A percentile compares a stretch with the other conserved stretches of the same genome.
Conservation (phyloP, 2,113 vertebrate species). For the Ahaetulla prasina region DNA sequence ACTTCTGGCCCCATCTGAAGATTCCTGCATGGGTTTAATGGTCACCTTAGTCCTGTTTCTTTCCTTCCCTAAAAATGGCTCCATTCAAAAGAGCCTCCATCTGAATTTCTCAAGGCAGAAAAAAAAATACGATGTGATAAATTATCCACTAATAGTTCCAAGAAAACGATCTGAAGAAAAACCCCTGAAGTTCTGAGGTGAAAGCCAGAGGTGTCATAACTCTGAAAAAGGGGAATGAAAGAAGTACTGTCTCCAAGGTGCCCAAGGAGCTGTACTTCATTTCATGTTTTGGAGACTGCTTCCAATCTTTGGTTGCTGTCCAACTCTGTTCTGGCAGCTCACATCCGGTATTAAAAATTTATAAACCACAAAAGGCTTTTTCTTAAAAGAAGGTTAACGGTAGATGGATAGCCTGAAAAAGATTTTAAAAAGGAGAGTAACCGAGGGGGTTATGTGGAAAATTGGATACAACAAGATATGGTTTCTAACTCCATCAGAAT, state of each 20-base stretch:
- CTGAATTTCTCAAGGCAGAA: constrained; percentile 58
- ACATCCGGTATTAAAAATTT: constrained; percentile 76
- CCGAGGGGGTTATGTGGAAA: constrained; percentile 73
- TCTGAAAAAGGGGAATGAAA: constrained; percentile 71
- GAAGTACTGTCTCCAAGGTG: constrained; percentile 74
- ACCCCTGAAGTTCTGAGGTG: constrained; percentile 68
- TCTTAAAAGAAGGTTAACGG: constrained; percentile 75
- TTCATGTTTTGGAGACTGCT: constrained; percentile 67
- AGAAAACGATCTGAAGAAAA: constrained; percentile 74
- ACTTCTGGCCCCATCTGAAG: constrained; percentile 25
- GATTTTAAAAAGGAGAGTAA: constrained; percentile 68
- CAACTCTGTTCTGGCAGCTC: constrained; percentile 73
- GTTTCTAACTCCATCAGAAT: constrained; percentile 58
- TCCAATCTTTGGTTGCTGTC: constrained; percentile 66
- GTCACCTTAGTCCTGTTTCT: constrained; percentile 34
- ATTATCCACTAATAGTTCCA: constrained; percentile 73
- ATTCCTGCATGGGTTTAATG: constrained; percentile 36
- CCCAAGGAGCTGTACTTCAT: constrained; percentile 59
- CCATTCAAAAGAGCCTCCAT: constrained; percentile 29
- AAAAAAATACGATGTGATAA: constrained; percentile 71
- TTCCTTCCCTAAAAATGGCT: background rate
- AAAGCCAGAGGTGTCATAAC: constrained; percentile 71
- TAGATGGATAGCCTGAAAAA: constrained; percentile 61
- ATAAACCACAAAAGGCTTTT: constrained; percentile 75
- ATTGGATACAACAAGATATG: constrained; percentile 66